Conservation (phyloP, 2,797 vertebrate species). For the Karalla daura region DNA sequence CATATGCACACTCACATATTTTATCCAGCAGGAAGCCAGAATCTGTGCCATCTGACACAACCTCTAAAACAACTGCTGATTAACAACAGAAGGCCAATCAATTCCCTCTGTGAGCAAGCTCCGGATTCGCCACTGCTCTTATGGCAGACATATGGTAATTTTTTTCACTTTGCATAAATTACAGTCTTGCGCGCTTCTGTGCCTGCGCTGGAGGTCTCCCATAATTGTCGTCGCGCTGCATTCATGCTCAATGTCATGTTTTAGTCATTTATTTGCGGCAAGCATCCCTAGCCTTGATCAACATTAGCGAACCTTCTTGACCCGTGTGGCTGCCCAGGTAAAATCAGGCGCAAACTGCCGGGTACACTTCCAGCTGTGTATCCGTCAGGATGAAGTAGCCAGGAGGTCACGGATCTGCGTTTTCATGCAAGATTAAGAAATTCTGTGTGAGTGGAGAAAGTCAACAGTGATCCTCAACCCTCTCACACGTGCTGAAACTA, state of each 20-base stretch:
- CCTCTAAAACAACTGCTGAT: constrained; percentile 74
- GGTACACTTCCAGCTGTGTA: not conserved
- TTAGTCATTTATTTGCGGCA: constrained; percentile 28
- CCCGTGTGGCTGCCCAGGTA: constrained; percentile 4
- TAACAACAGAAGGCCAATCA: constrained; percentile 73
- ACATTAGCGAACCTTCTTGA: constrained; percentile 10
- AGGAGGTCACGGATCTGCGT: constrained; percentile 20
- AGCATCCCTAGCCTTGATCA: constrained; percentile 18
- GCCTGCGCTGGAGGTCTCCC: constrained; percentile 40
- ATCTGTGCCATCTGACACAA: constrained; percentile 70
- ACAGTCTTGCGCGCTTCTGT: constrained; percentile 41
- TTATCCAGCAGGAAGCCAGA: constrained; percentile 68
- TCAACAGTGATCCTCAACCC: constrained; percentile 32
- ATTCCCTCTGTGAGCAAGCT: constrained; percentile 58
- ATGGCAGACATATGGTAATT: constrained; percentile 71
- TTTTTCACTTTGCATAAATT: constrained; percentile 74
- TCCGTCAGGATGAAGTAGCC: constrained; percentile 32
- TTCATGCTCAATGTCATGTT: constrained; percentile 25
- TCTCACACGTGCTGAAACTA: constrained; percentile 26
- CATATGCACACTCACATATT: constrained; percentile 63
- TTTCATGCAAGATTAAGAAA: constrained; percentile 8
- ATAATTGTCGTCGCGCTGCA: constrained; percentile 25
- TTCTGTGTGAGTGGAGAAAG: constrained; percentile 6
- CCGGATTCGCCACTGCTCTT: constrained; percentile 62
- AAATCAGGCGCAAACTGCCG: not conserved